Evolutionary conservation across 1,140 invertebrate genomes (phyloP).

Genomic region (Leptinotarsa texana): DNA sequence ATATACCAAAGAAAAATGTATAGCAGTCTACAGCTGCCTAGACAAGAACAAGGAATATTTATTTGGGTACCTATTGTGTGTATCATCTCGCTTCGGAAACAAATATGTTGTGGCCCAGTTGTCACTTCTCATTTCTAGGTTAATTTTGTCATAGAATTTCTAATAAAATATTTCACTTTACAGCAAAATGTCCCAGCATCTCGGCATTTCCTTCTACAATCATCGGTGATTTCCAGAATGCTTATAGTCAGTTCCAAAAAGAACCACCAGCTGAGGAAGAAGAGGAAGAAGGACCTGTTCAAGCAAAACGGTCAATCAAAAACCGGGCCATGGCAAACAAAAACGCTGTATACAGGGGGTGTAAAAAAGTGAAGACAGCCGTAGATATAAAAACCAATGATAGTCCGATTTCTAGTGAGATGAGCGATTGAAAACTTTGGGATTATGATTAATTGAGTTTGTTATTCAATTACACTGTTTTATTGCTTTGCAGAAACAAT

Average conservation of each 20-base stretch:
- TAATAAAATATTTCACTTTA: not conserved
- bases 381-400: constrained; percentile 16
- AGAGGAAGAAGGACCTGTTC: not conserved
- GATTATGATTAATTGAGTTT: too few species aligned
- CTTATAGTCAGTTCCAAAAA: constrained; percentile 8
- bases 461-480: too few species aligned
- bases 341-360: constrained; percentile 33
- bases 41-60: too few species aligned
- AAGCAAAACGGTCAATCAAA: constrained; percentile 4
- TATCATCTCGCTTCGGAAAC: too few species aligned
- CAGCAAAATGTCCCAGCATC: constrained; percentile 23
- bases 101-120: too few species aligned
- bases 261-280: not conserved
- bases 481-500: too few species aligned
- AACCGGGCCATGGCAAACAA: constrained; percentile 26
- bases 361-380: constrained; percentile 22
- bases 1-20: too few species aligned
- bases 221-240: constrained; percentile 24
- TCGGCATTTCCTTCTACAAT: constrained; percentile 23
- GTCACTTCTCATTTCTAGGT: too few species aligned
- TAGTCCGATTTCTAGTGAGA: not conserved
- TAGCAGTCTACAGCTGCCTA: too few species aligned
- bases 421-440: not conserved
- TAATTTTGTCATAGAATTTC: too few species aligned
- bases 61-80: too few species aligned